Evolutionary conservation across 2,797 vertebrate genomes (phyloP), one percentile per base, ranked within the genome.

Genomic region (Amphiprion clarkii): DNA sequence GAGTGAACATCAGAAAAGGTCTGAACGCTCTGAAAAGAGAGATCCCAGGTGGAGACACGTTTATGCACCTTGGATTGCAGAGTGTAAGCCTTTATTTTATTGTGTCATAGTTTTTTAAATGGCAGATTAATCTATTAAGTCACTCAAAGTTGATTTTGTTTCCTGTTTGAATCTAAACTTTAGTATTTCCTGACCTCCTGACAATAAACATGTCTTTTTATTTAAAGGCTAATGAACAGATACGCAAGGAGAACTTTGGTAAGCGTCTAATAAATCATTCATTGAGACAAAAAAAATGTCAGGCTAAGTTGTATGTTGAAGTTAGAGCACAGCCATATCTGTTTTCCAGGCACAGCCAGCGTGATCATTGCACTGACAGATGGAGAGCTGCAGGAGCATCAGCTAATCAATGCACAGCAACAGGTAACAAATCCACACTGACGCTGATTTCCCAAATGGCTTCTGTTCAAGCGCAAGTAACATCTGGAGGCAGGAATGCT

Each of bases 321-420:
- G 62, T 81, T 44, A 76, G 0, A 82, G 1, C 60, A 3, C 8
- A 16, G 44, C 12, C 44, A 3, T 49, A 1, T 31, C 4, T 66
- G n/a, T 84, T 64, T 78, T 70, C 29, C 42, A 98, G 97, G 95
- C 21, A 93, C 95, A 0, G 96, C 96, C 5, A 97, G 96, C 6
- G 95, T 97, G 67, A 97, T 99, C 31, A 97, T 99, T 49, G 95
- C 96, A 2, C 85, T 98, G 78, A 98, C 97, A 0, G 97, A 98
- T 0, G 97, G 97, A 31, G 96, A 96, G 72, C 76, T 99, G 60
- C 94, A 95, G 25, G 94, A 95, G 3, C 82, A 92, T 36, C 92
- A 96, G 68, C 96, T 97, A 59, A 88, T 90, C 48, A 81, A 87
- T 0, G 95, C 97, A 48, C 95, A 97, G 62, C 88, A 92, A 67